A percentile compares a stretch with the other conserved stretches of the same genome.
phyloP scores from a whole-genome alignment of 2,797 vertebrate species.

The Coregonus ussuriensis region DNA sequence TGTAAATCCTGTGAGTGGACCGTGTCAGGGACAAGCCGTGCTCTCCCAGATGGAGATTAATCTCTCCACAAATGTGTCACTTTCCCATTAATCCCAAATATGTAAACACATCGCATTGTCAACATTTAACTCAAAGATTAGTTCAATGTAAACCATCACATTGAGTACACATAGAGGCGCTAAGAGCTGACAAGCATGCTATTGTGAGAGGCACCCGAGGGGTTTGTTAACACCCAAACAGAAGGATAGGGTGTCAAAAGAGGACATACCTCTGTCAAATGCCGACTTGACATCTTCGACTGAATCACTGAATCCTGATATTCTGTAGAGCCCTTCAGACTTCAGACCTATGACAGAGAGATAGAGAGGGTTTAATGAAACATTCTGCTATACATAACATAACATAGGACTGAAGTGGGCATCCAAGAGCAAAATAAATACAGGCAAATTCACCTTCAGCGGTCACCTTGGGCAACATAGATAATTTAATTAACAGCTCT shows the following conservation, averaged over 20 bases:
- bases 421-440: slow-evolving; percentile 27
- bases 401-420: slow-evolving; percentile 21
- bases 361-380: slow-evolving; percentile 28
- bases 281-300: slow-evolving; percentile 98
- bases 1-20: slow-evolving; percentile 40
- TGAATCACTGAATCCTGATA: slow-evolving; percentile 97
- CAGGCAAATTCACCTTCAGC: slow-evolving; percentile 38
- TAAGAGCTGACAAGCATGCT: slow-evolving; percentile 11
- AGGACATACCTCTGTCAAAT: slow-evolving; percentile 91
- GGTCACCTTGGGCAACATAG: slow-evolving; percentile 41
- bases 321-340: slow-evolving; percentile 96
- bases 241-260: background rate
- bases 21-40: slow-evolving; percentile 33
- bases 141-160: background rate
- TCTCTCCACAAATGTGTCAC: slow-evolving; percentile 63
- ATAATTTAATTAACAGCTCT: slow-evolving; percentile 51
- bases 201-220: background rate
- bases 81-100: slow-evolving; percentile 61
- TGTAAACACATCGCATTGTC: slow-evolving; percentile 39
- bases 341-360: slow-evolving; percentile 83
- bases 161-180: slow-evolving; percentile 28
- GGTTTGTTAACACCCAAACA: background rate
- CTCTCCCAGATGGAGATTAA: slow-evolving; percentile 61
- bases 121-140: slow-evolving; percentile 1
- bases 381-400: slow-evolving; percentile 50